phyloP scores from a whole-genome alignment of 2,113 vertebrate species.

The Dinomys branickii region DNA sequence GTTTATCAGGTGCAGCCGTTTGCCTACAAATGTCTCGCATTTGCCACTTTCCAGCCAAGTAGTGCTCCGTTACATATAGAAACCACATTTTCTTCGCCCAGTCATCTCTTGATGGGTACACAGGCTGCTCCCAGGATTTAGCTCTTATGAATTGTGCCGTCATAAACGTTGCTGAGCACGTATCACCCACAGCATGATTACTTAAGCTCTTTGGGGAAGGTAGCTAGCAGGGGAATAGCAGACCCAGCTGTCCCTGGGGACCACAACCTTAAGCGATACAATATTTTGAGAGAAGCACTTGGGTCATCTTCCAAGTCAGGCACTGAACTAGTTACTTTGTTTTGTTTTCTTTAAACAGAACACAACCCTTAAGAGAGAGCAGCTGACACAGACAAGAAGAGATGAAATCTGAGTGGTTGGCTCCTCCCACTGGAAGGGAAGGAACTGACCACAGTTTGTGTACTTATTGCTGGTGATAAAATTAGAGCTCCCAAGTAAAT shows the following conservation, averaged over 20 bases:
- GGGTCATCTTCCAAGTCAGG: accelerated
- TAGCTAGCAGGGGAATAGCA: not conserved
- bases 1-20: not conserved
- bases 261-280: not conserved
- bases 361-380: not conserved
- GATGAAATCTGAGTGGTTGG: too few species aligned
- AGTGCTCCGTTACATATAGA: not conserved
- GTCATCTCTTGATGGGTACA: not conserved
- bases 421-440: not conserved
- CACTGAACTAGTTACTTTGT: not conserved
- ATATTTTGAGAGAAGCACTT: not conserved
- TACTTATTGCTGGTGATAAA: not conserved
- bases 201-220: not conserved
- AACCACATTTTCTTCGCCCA: not conserved
- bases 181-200: not conserved
- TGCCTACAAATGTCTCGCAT: not conserved
- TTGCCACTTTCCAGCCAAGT: not conserved
- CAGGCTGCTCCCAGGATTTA: not conserved
- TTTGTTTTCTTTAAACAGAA: not conserved
- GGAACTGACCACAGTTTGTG: not conserved
- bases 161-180: not conserved
- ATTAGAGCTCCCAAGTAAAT: not conserved
- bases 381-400: accelerated
- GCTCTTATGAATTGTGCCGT: not conserved
- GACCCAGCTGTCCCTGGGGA: not conserved